Conservation (phyloP, 2,888 invertebrate species). For the Acrocera orbiculus region DNA sequence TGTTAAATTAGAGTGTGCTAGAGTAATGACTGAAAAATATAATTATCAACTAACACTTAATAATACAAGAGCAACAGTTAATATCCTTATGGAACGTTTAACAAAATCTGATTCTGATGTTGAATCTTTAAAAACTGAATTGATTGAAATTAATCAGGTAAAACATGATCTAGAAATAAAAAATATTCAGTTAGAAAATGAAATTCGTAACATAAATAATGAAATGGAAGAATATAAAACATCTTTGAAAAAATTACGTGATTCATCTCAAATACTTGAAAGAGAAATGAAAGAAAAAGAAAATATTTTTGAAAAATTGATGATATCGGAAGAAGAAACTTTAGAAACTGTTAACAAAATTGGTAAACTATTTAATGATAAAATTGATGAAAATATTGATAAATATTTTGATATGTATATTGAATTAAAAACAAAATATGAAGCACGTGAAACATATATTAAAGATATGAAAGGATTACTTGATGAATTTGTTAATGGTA, state of each 20-base stretch:
- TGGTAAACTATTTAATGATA: conserved; percentile 31
- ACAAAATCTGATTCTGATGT: conserved; percentile 32
- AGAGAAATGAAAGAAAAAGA: conserved; percentile 30
- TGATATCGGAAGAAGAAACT: conserved; percentile 29
- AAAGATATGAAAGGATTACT: conserved; percentile 30
- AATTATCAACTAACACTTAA: conserved; percentile 29
- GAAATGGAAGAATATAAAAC: conserved; percentile 22
- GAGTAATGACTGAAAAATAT: conserved; percentile 29
- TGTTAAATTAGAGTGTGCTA: conserved; percentile 26
- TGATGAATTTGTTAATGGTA: conserved; percentile 29
- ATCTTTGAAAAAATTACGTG: conserved; percentile 19
- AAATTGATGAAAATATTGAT: conserved; percentile 26
- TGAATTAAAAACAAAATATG: conserved; percentile 29
- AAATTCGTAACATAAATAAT: conserved; percentile 19
- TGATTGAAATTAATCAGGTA: conserved; percentile 23
- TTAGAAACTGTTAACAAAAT: conserved; percentile 31
- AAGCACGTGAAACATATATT: conserved; percentile 28
- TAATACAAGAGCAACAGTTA: conserved; percentile 29
- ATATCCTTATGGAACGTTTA: conserved; percentile 30
- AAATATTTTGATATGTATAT: conserved; percentile 28
- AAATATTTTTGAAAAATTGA: conserved; percentile 26
- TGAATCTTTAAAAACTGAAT: conserved; percentile 27
- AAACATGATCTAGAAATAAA: conserved; percentile 24
- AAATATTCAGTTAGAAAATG: conserved; percentile 21
- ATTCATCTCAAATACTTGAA: conserved; percentile 25